phyloP scores from a whole-genome alignment of 2,113 vertebrate species.

The Sinocyclocheilus rhinocerous region DNA sequence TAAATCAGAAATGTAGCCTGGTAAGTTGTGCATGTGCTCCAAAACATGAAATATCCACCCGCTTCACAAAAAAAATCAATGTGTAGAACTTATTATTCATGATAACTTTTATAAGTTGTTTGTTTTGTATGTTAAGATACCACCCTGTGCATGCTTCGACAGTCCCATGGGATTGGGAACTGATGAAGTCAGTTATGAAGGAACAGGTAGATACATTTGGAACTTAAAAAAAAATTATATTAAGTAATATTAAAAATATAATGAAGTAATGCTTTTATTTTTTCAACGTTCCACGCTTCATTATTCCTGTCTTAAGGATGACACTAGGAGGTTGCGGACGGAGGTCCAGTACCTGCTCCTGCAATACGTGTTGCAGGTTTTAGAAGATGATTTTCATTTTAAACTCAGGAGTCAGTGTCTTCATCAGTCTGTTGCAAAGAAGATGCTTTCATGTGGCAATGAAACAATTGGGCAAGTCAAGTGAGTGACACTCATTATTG shows the following conservation, averaged over 20 bases:
- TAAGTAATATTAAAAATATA: neutral
- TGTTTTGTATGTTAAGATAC: slow-evolving; percentile 74
- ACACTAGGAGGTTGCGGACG: slow-evolving; percentile 35
- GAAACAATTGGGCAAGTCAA: slow-evolving; percentile 80
- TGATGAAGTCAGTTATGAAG: slow-evolving; percentile 80
- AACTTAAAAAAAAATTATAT: neutral
- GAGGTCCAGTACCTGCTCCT: slow-evolving; percentile 81
- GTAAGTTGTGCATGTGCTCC: neutral
- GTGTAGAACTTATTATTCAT: neutral
- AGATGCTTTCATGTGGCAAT: slow-evolving; percentile 82
- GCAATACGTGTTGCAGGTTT: slow-evolving; percentile 87
- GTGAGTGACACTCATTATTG: slow-evolving; percentile 64
- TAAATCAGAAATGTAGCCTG: neutral
- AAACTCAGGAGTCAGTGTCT: slow-evolving; percentile 69
- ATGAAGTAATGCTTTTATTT: neutral
- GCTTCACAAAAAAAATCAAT: neutral
- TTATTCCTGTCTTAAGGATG: slow-evolving; percentile 52
- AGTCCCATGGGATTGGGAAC: slow-evolving; percentile 89
- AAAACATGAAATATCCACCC: neutral
- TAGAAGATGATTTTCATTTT: slow-evolving; percentile 89
- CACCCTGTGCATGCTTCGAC: slow-evolving; percentile 79
- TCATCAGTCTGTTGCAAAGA: slow-evolving; percentile 82
- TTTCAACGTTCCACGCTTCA: neutral
- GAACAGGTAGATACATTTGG: slow-evolving; percentile 77
- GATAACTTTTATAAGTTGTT: neutral